Percentiles rank a stretch among this genome's conserved stretches.
Evolutionary conservation across 2,797 vertebrate genomes (phyloP).

Genomic region (Sebastes matsubarae): DNA sequence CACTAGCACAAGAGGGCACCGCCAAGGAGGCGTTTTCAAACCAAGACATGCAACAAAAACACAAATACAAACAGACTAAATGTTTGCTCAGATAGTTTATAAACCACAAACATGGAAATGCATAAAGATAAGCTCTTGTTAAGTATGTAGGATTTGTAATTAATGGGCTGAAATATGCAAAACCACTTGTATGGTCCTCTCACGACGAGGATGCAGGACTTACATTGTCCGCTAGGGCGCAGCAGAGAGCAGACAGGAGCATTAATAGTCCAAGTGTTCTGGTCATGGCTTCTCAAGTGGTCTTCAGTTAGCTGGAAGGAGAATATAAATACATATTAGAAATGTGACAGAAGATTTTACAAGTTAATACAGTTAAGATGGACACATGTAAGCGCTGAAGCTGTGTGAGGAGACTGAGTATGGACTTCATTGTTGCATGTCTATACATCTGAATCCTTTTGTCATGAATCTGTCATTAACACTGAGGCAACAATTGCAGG

Average conservation of each 20-base stretch:
- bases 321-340: neutral
- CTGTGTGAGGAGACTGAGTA: neutral
- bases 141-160: neutral
- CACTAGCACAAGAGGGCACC: neutral
- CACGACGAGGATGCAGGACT: slow-evolving; percentile 40
- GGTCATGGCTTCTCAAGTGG: slow-evolving; percentile 53
- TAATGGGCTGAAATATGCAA: neutral
- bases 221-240: slow-evolving; percentile 72
- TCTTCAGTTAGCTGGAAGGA: slow-evolving; percentile 45
- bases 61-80: neutral
- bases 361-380: neutral
- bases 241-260: slow-evolving; percentile 72
- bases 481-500: slow-evolving; percentile 48
- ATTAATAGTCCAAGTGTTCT: slow-evolving; percentile 40
- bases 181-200: neutral
- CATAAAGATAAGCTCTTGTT: neutral
- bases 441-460: neutral
- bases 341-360: neutral
- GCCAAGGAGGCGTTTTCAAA: neutral
- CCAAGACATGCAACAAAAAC: neutral
- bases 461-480: slow-evolving; percentile 29
- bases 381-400: neutral
- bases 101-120: neutral
- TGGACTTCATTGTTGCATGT: neutral
- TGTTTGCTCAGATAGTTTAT: neutral